Evolutionary conservation across 2,888 invertebrate species (phyloP).

Genomic region (Nemurella pictetii): DNA sequence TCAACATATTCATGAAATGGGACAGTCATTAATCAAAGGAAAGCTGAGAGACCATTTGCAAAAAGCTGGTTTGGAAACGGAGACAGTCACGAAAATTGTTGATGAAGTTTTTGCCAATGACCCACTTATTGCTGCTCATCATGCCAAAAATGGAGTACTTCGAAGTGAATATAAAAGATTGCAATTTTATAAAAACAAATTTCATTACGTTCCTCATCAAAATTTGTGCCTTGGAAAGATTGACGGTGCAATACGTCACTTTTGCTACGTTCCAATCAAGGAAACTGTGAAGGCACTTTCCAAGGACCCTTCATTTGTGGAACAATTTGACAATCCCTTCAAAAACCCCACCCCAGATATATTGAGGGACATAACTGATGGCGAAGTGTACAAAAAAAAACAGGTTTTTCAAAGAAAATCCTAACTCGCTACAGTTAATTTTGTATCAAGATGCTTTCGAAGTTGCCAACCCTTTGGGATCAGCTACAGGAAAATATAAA

Average conservation of each 20-base stretch:
- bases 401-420: conserved; percentile 43
- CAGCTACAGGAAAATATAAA: conserved; percentile 42
- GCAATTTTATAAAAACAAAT: conserved; percentile 39
- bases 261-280: conserved; percentile 41
- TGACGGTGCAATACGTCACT: conserved; percentile 33
- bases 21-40: conserved; percentile 35
- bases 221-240: conserved; percentile 29
- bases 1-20: conserved; percentile 37
- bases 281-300: conserved; percentile 41
- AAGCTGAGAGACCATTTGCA: conserved; percentile 33
- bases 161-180: conserved; percentile 36
- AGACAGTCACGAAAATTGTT: conserved; percentile 35
- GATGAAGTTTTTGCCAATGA: conserved; percentile 30
- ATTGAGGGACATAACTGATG: conserved; percentile 45
- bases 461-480: conserved; percentile 41
- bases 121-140: conserved; percentile 10
- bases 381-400: conserved; percentile 42
- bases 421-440: conserved; percentile 41
- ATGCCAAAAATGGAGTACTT: conserved; percentile 3
- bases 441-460: conserved; percentile 44
- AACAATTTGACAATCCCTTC: conserved; percentile 31
- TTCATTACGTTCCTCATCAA: conserved; percentile 37
- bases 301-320: conserved; percentile 39
- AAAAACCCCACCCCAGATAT: conserved; percentile 33
- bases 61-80: conserved; percentile 23